Conservation (phyloP, 1,140 invertebrate species). For the Hesperophylax magnus region DNA sequence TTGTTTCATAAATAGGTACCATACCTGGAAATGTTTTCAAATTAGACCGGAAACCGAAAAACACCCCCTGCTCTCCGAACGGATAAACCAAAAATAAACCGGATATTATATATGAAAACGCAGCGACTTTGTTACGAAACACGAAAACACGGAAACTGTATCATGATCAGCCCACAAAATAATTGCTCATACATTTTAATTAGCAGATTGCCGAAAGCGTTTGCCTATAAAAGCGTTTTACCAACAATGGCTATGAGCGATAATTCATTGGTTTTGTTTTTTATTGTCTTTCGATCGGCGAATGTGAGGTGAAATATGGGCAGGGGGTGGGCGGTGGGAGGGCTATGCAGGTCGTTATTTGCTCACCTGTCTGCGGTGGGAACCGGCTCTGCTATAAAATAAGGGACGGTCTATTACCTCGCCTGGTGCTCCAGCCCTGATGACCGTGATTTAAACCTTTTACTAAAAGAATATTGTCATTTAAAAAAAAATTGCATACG, state of each 20-base stretch:
- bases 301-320: neutral
- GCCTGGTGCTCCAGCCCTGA: slow-evolving; percentile 11
- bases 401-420: slow-evolving; percentile 6
- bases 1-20: too few relatives aligned
- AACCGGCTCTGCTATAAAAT: too few relatives aligned
- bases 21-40: too few relatives aligned
- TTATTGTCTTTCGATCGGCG: slow-evolving; percentile 21
- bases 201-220: slow-evolving; percentile 31
- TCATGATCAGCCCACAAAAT: neutral
- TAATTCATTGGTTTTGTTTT: slow-evolving; percentile 30
- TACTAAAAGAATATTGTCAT: too few relatives aligned
- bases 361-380: slow-evolving; percentile 31
- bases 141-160: slow-evolving; percentile 8
- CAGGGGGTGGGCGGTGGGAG: neutral
- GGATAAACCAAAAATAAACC: too few relatives aligned
- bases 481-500: too few relatives aligned
- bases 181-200: slow-evolving; percentile 32
- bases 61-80: too few relatives aligned
- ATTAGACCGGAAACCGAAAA: too few relatives aligned
- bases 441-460: neutral
- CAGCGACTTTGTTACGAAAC: neutral
- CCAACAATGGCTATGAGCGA: slow-evolving; percentile 24
- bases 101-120: too few relatives aligned
- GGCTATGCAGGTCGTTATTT: slow-evolving; percentile 1
- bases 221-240: slow-evolving; percentile 23